These are phyloP conservation scores for Polylopha cassiicola DNA, from an alignment of 2,888 invertebrate species.

Conservation along the genomic window DNA sequence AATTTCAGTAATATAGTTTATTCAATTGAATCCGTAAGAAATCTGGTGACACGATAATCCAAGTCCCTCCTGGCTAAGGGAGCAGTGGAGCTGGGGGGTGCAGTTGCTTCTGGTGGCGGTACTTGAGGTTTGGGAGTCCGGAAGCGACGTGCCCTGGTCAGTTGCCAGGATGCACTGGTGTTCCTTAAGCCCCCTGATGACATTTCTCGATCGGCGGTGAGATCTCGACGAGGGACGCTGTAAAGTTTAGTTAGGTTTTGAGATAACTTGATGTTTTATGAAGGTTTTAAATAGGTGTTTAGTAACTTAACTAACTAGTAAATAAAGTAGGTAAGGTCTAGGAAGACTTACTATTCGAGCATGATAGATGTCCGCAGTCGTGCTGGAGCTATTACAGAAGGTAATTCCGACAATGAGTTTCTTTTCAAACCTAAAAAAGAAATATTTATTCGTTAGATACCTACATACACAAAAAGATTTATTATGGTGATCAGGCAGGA, in stretches of 20 bases:
- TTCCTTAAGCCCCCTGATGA: constrained; percentile 46
- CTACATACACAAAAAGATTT: too few relatives aligned
- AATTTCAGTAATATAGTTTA: too few relatives aligned
- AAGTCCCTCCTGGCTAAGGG: constrained; percentile 56
- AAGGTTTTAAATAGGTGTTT: too few relatives aligned
- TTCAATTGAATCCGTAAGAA: constrained; percentile 36
- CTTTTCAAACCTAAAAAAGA: constrained; percentile 55
- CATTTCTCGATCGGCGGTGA: constrained; percentile 41
- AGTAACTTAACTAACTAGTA: too few relatives aligned
- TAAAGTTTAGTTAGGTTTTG: constrained; percentile 13
- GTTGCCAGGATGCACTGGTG: constrained; percentile 57
- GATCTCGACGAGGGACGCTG: constrained; percentile 52
- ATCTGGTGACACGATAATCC: constrained; percentile 50
- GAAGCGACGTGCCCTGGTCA: constrained; percentile 61
- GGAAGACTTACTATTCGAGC: constrained; percentile 53
- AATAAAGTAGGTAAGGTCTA: too few relatives aligned
- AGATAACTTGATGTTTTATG: background rate
- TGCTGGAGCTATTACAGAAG: constrained; percentile 64
- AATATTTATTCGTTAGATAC: constrained; percentile 10
- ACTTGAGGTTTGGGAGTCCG: constrained; percentile 48
- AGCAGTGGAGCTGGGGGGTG: constrained; percentile 51
- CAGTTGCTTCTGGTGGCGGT: constrained; percentile 50
- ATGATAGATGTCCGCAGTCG: constrained; percentile 54
- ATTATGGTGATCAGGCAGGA: background rate
- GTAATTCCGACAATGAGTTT: constrained; percentile 52